Percentiles rank a stretch among this genome's conserved stretches.
Conservation (phyloP, 2,888 invertebrate genomes). For the Drosophila imparisetae region DNA sequence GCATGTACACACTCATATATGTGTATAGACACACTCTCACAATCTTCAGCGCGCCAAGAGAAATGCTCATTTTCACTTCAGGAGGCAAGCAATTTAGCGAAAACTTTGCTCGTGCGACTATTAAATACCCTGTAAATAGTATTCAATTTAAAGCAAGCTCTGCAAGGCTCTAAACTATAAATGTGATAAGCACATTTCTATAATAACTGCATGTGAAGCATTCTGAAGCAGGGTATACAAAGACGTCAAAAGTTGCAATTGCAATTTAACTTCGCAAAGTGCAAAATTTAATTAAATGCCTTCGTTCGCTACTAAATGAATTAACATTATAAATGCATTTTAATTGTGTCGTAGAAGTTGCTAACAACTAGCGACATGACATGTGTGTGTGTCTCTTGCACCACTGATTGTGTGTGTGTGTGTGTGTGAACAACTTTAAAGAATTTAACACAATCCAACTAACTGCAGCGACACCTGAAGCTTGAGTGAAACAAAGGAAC, state of each 20-base stretch:
- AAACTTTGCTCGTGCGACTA: not conserved
- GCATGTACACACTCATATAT: not conserved
- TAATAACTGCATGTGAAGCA: not conserved
- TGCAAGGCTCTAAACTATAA: not conserved
- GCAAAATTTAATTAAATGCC: constrained; percentile 51
- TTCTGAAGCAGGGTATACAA: constrained; percentile 23
- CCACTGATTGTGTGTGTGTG: not conserved
- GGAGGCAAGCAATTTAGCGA: constrained; percentile 5
- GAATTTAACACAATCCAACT: constrained; percentile 21
- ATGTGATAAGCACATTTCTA: not conserved
- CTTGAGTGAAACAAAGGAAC: constrained; percentile 12
- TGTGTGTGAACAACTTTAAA: constrained; percentile 8
- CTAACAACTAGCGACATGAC: constrained; percentile 28
- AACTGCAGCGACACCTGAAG: constrained; percentile 4
- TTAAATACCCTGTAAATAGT: constrained; percentile 6
- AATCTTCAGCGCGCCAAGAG: constrained; percentile 38
- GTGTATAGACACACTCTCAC: not conserved
- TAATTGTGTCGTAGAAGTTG: constrained; percentile 47
- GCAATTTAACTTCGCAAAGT: constrained; percentile 51
- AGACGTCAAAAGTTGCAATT: constrained; percentile 39
- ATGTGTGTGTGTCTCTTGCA: not conserved
- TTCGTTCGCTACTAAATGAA: constrained; percentile 43
- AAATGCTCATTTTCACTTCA: constrained; percentile 50
- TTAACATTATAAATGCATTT: constrained; percentile 61
- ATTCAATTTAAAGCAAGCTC: not conserved